phyloP scores from a whole-genome alignment of 2,888 invertebrate species.

The Xestia rhomboidea region DNA sequence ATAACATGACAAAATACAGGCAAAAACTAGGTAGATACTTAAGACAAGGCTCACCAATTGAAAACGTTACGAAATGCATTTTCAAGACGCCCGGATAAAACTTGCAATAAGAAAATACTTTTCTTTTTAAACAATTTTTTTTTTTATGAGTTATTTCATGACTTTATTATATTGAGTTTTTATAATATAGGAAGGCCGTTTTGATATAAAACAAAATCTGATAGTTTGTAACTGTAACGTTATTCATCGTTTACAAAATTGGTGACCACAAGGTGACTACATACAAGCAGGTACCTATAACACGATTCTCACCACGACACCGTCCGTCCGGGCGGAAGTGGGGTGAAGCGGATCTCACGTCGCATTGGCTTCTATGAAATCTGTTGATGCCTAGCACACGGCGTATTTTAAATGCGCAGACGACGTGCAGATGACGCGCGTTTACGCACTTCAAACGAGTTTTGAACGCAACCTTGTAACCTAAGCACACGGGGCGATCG shows the following conservation, averaged over 20 bases:
- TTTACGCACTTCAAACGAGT: no score
- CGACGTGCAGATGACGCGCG: no score
- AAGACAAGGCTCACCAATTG: constrained; percentile 52
- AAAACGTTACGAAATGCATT: constrained; percentile 59
- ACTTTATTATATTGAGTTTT: constrained; percentile 2
- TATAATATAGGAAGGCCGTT: neutral
- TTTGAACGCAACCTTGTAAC: no score
- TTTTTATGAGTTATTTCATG: neutral
- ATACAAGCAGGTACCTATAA: neutral
- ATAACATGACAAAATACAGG: no score
- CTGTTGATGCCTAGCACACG: no score
- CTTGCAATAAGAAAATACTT: constrained; percentile 6
- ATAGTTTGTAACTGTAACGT: neutral
- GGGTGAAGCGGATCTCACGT: no score
- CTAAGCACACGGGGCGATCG: no score
- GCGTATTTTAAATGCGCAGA: no score
- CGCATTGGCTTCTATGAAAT: no score
- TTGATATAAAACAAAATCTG: neutral
- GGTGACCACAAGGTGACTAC: neutral
- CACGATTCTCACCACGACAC: no score
- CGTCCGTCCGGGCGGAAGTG: no score
- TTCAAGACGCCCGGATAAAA: constrained; percentile 29
- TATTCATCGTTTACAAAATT: neutral
- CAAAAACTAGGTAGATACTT: neutral
- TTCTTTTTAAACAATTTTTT: neutral